These are phyloP conservation scores for Ceratina australensis DNA, from an alignment of 1,140 invertebrate genomes.

Conservation along the genomic window DNA sequence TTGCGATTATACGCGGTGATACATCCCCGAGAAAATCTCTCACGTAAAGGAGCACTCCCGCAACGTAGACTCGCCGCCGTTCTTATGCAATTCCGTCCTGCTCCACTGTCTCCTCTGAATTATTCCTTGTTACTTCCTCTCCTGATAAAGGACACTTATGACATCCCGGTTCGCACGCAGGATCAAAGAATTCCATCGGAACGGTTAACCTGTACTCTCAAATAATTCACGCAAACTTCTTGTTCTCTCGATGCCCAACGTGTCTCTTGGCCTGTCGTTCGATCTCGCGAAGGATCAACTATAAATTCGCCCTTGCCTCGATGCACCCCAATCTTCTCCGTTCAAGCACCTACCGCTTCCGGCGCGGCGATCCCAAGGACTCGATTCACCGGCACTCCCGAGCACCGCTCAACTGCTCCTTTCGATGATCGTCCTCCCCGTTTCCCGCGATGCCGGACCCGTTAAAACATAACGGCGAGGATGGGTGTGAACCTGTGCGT, in stretches of 20 bases:
- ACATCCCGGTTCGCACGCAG: not conserved
- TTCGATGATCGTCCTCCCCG: not conserved
- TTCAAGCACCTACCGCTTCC: not conserved
- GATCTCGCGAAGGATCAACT: not conserved
- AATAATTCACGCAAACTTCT: not conserved
- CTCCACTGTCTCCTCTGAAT: not conserved
- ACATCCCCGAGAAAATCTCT: not conserved
- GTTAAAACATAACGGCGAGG: slow-evolving; percentile 26
- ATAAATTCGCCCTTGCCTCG: not conserved
- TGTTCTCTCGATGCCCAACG: not conserved
- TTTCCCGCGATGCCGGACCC: slow-evolving; percentile 40
- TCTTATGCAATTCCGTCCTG: slow-evolving; percentile 15
- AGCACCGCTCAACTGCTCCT: too few species aligned
- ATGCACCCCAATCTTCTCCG: not conserved
- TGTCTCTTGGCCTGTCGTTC: not conserved
- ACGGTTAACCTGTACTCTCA: slow-evolving; percentile 2
- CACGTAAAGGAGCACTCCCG: not conserved
- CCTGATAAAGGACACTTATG: slow-evolving; percentile 27
- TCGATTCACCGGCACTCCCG: slow-evolving; percentile 22
- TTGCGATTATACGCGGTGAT: slow-evolving; percentile 9
- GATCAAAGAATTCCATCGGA: not conserved
- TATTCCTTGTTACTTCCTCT: slow-evolving; percentile 14
- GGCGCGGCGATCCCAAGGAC: not conserved
- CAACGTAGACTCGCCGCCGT: not conserved
- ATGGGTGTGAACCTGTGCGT: slow-evolving; percentile 64